Conservation (phyloP, 2,888 invertebrate genomes). For the Myopa tessellatipennis region DNA sequence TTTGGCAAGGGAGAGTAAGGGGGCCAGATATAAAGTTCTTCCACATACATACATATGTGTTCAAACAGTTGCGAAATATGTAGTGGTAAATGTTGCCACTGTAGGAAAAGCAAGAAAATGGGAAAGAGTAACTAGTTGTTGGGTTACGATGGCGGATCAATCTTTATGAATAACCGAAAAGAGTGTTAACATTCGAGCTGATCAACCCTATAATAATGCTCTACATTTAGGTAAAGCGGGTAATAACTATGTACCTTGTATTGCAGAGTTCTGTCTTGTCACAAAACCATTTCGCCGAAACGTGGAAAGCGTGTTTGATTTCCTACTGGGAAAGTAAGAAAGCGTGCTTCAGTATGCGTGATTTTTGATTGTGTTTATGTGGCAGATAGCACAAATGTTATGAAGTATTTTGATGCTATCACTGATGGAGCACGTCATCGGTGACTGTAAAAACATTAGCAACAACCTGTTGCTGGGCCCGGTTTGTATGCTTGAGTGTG, state of each 20-base stretch:
- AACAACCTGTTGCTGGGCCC: slow-evolving; percentile 30
- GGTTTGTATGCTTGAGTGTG: slow-evolving; percentile 21
- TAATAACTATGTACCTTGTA: too few relatives aligned
- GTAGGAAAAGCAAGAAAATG: neutral
- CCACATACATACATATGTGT: too few relatives aligned
- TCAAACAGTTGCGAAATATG: neutral
- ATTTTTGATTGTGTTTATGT: slow-evolving; percentile 4
- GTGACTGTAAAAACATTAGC: slow-evolving; percentile 36
- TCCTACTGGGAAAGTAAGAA: neutral
- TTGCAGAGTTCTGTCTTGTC: too few relatives aligned
- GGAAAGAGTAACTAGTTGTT: too few relatives aligned
- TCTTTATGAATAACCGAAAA: too few relatives aligned
- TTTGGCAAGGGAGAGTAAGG: neutral
- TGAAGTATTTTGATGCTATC: slow-evolving; percentile 30
- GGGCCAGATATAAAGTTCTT: neutral
- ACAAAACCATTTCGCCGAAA: too few relatives aligned
- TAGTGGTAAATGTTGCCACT: neutral
- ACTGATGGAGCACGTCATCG: slow-evolving; percentile 22
- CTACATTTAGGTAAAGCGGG: too few relatives aligned
- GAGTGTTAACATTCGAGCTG: too few relatives aligned
- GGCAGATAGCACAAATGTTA: slow-evolving; percentile 23
- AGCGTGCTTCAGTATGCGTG: neutral
- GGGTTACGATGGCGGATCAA: too few relatives aligned
- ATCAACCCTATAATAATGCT: too few relatives aligned
- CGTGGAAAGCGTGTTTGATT: neutral